Base-by-base conservation (phyloP, 2,113 vertebrate genomes). In the Myodes glareolus region DNA sequence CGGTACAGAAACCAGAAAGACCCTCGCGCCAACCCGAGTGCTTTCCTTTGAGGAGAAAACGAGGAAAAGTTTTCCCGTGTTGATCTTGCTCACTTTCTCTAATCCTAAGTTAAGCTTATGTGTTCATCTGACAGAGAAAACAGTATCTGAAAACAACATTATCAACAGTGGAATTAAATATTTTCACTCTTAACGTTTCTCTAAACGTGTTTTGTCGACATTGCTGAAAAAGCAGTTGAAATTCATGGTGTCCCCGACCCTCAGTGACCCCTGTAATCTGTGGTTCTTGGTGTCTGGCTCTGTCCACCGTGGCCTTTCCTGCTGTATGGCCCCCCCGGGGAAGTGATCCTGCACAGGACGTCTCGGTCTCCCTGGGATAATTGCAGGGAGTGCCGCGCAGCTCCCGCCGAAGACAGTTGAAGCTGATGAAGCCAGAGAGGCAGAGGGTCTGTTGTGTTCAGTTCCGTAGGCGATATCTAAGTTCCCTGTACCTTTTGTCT, bases 1-100 rank as follows among this genome's bases (percentile, higher is more conserved):
- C 98, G 99, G 98, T 99, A 99, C 98, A 99, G 99, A 97, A 99
- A 99, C 97, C 99, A 99, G 97, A 99, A 99, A 97, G 99, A 99
- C 94, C 99, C 99, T 8, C 99, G 99, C 6, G 99, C 99, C 91
- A 99, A 99, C 93, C 99, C 99, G 0, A 99, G 99, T 94, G 99
- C 99, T 72, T 99, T 99, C 97, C 99, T 99, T 97, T 99, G 98
- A 98, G 92, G 81, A 58, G 85, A 88, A 94, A 96, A 87, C 70
- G 92, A 97, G 78, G 96, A 98, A 94, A 93, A 89, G 67, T 42
- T 86, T 88, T 78, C 90, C 10, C 88, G 36, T 63, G 50, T 58
- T 63, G 85, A 89, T 91, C 91, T 78, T 81, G 96, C 52, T 95
- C 39, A 97, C 45, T 96, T 97, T 98, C 98, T 94, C 55, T 98